Conservation (phyloP, 2,797 vertebrate genomes). For the Cynopterus sphinx region DNA sequence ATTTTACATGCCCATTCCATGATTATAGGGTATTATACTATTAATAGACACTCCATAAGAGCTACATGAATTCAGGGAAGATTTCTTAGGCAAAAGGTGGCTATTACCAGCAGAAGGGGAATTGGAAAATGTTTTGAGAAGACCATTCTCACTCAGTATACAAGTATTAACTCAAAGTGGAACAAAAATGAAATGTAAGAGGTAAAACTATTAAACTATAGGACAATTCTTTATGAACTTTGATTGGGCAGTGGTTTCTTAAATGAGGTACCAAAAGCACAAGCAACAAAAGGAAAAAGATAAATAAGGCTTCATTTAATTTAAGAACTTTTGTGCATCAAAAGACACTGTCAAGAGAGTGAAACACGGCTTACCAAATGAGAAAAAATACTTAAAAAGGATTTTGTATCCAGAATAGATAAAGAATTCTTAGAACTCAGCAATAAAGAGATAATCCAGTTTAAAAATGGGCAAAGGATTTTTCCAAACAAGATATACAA, state of each 20-base stretch:
- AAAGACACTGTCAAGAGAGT: neutral
- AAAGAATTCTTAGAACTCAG: neutral
- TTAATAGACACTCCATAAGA: neutral
- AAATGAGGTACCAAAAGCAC: neutral
- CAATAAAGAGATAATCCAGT: neutral
- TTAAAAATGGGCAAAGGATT: slow-evolving; percentile 6
- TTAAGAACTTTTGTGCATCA: neutral
- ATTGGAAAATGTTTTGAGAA: neutral
- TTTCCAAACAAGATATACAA: neutral
- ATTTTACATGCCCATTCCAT: neutral
- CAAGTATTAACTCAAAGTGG: neutral
- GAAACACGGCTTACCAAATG: neutral
- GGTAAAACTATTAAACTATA: neutral
- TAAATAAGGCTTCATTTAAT: neutral
- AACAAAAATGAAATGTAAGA: neutral
- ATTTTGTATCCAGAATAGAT: neutral
- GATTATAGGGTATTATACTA: neutral
- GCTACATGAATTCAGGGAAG: neutral
- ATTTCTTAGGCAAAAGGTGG: neutral
- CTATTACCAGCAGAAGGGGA: neutral
- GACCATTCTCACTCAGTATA: neutral
- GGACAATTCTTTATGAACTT: neutral
- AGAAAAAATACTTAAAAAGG: neutral
- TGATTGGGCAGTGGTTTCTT: neutral
- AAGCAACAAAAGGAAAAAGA: neutral